These are phyloP conservation scores for Thymallus thymallus DNA, from an alignment of 2,113 vertebrate species.

Conservation along the genomic window DNA sequence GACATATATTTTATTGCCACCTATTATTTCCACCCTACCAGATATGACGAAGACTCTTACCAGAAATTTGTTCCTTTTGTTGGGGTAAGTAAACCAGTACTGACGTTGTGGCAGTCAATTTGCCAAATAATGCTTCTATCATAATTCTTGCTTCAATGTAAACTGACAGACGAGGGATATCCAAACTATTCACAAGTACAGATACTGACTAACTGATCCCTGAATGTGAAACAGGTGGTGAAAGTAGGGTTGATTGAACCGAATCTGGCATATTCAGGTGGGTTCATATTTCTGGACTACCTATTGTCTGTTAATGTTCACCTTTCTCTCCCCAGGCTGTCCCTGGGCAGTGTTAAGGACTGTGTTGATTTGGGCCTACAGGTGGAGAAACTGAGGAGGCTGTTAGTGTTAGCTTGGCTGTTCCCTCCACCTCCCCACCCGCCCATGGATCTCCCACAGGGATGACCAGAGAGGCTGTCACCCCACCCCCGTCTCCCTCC, in stretches of 20 bases:
- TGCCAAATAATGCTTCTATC: not conserved
- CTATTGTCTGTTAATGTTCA: too few relatives aligned
- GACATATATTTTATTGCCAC: not conserved
- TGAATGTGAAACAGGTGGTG: constrained; percentile 75
- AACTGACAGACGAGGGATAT: too few relatives aligned
- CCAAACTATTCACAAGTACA: too few relatives aligned
- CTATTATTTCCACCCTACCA: constrained; percentile 52
- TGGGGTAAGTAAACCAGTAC: constrained; percentile 73
- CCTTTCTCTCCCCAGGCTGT: too few relatives aligned
- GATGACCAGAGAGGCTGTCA: constrained; percentile 77
- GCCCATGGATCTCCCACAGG: constrained; percentile 77
- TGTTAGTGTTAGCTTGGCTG: constrained; percentile 66
- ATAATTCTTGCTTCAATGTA: constrained; percentile 15
- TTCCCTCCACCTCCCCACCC: constrained; percentile 87
- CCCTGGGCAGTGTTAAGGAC: too few relatives aligned
- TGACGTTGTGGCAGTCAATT: not conserved
- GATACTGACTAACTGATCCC: too few relatives aligned
- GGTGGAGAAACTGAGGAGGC: constrained; percentile 68
- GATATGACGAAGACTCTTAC: constrained; percentile 88
- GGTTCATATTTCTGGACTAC: constrained; percentile 5
- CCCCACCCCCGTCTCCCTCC: constrained; percentile 87
- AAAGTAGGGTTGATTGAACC: constrained; percentile 89
- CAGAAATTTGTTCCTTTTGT: constrained; percentile 94
- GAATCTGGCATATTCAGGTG: constrained; percentile 77
- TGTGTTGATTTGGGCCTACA: too few relatives aligned